These are phyloP conservation scores for Rhombomys opimus DNA, from an alignment of 2,113 vertebrate genomes.

Conservation along the genomic window DNA sequence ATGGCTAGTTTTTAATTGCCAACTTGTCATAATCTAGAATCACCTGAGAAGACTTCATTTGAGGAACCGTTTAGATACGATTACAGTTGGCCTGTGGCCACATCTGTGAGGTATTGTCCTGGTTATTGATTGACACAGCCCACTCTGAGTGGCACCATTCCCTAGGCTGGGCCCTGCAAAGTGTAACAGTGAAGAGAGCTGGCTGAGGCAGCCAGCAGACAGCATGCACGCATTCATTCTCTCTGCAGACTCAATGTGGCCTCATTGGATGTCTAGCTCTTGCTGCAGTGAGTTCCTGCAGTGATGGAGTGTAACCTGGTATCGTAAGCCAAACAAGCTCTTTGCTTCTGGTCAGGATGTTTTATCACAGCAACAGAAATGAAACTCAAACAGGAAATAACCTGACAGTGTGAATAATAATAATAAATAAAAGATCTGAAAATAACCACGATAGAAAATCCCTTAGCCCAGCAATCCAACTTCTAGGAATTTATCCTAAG, in stretches of 20 bases:
- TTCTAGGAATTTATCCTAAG: conserved; percentile 31
- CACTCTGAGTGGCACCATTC: background rate
- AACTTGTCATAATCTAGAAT: background rate
- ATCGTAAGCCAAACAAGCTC: background rate
- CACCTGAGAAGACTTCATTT: background rate
- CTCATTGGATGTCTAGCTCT: background rate
- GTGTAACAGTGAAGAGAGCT: background rate
- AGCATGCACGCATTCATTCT: background rate
- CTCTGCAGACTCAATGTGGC: background rate
- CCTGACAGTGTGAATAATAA: background rate
- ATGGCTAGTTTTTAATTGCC: too few relatives aligned
- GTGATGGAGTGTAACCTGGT: background rate
- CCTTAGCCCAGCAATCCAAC: background rate
- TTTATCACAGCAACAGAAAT: background rate
- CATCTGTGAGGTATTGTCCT: background rate
- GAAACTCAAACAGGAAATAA: background rate
- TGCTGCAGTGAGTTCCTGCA: background rate
- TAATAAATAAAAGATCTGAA: background rate
- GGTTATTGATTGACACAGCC: background rate
- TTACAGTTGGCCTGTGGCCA: too few relatives aligned
- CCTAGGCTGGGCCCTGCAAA: background rate
- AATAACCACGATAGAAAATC: background rate
- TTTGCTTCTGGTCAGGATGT: background rate
- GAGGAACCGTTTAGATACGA: background rate
- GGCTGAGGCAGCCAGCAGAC: background rate